Base-by-base conservation (phyloP, 2,888 invertebrate genomes). In the Biston betularia region DNA sequence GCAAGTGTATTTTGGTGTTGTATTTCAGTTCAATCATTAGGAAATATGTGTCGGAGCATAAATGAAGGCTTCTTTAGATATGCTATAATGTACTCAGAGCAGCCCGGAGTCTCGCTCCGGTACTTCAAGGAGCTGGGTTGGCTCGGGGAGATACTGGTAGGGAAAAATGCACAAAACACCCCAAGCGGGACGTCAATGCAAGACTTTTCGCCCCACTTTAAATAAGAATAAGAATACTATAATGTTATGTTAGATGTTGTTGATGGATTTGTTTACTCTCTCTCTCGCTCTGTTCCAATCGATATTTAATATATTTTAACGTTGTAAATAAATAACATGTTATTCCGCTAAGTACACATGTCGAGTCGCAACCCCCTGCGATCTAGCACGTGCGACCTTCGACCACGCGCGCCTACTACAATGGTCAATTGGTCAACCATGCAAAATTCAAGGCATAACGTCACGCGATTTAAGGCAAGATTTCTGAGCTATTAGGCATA, bases 381-480 rank as follows among this genome's bases (percentile, higher is more conserved):
- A 75, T 70, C 68, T 65, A 65, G 70, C 73, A 77, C 56, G 60
- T 53, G 56, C 71, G 79, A 78, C 83, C 84, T 83, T 78, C 74
- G 74, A 75, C 68, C 79, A 78, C 75, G 82, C 78, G 75, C 74
- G 73, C 69, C 73, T 71, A 63, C 69, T 70, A 74, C 72, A 72
- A 71, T 75, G 77, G 79, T 69, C 78, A 75, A 61, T 66, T 75
- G 77, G 79, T 69, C 78, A 75, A 61, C 67, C 77, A 79, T 82
- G 78, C 75, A 79, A 79, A 81, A 84, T 80, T 80, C 69, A 79
- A 76, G 66, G 68, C 58, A 63, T 63, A 55, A 72, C 67, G 81
- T 79, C 85, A 84, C 83, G 84, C 83, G 65, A 85, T 71, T 70
- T 60, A 65, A 55, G 52, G 50, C 40, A 63, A 68, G 73, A 70